A percentile compares a stretch with the other conserved stretches of the same genome.
phyloP scores from a whole-genome alignment of 2,113 vertebrate genomes.

The Osmerus eperlanus region DNA sequence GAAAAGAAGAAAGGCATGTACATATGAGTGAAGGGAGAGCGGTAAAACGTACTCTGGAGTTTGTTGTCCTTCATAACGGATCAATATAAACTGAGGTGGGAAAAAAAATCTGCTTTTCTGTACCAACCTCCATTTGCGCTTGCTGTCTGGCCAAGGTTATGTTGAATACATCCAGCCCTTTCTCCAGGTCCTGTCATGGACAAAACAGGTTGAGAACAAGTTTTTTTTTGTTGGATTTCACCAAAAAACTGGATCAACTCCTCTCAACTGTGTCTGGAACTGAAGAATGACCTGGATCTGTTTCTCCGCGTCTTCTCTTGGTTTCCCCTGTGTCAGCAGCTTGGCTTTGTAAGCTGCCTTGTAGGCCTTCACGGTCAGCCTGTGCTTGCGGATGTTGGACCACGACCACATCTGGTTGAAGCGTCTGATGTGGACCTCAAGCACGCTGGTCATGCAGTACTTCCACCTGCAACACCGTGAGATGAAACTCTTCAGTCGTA shows the following conservation, averaged over 20 bases:
- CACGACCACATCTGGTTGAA: constrained; percentile 85
- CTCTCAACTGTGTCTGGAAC: background rate
- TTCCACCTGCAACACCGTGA: constrained; percentile 81
- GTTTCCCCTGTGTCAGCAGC: constrained; percentile 80
- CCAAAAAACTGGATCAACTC: background rate
- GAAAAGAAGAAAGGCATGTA: too few species aligned
- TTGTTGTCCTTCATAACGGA: too few species aligned
- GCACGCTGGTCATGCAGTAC: constrained; percentile 81
- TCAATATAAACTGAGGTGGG: too few species aligned
- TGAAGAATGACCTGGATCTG: constrained; percentile 80
- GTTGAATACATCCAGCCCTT: constrained; percentile 88
- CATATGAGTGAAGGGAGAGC: background rate
- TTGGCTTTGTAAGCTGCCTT: constrained; percentile 82
- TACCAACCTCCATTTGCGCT: constrained; percentile 87
- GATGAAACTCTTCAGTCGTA: background rate
- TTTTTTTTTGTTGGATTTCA: background rate
- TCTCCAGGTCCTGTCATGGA: constrained; percentile 82
- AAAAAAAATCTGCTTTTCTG: too few species aligned
- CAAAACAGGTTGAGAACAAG: background rate
- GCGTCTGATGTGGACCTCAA: constrained; percentile 84
- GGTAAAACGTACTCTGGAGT: too few species aligned
- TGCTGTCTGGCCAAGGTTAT: constrained; percentile 90
- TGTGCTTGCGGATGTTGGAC: constrained; percentile 80
- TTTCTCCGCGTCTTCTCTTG: constrained; percentile 74
- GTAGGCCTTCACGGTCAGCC: constrained; percentile 81